A percentile compares a stretch with the other conserved stretches of the same genome.
phyloP scores from a whole-genome alignment of 1,140 invertebrate genomes.

The Euura saliciscinereae region DNA sequence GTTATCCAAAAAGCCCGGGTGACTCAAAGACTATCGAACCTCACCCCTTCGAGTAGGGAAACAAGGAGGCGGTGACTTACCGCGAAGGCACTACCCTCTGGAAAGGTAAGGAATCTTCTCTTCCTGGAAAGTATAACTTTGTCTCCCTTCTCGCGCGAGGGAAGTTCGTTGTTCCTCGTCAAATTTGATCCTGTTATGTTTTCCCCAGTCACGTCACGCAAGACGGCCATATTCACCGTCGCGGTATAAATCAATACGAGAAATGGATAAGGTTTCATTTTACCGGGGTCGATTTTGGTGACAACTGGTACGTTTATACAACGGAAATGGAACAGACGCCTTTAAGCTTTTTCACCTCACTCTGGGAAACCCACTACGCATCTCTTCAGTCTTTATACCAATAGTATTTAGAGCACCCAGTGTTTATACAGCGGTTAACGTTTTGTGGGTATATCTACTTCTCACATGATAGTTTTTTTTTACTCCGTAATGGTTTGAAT shows the following conservation, averaged over 20 bases:
- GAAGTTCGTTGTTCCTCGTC: constrained; percentile 8
- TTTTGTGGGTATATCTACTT: not conserved
- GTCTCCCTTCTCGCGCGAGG: constrained; percentile 21
- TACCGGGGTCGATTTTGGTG: constrained; percentile 33
- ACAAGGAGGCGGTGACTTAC: constrained; percentile 53
- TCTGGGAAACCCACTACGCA: not conserved
- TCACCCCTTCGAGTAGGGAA: not conserved
- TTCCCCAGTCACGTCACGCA: constrained; percentile 37
- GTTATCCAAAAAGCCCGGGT: constrained; percentile 6
- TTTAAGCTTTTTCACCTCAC: not conserved
- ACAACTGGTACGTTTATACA: constrained; percentile 28
- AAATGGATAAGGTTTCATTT: constrained; percentile 20
- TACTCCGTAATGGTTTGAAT: too few relatives aligned
- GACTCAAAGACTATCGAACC: constrained; percentile 7
- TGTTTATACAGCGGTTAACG: not conserved
- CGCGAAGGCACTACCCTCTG: constrained; percentile 62
- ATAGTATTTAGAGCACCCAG: not conserved
- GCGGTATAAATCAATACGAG: constrained; percentile 20
- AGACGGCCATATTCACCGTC: constrained; percentile 37
- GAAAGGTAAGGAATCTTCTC: constrained; percentile 62
- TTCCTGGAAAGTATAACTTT: constrained; percentile 45
- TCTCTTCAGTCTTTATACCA: not conserved
- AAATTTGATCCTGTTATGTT: constrained; percentile 23
- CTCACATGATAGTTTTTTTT: not conserved
- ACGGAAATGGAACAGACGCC: not conserved